These are phyloP conservation scores for Pseudolaguvia tuberculata DNA, from an alignment of 2,113 vertebrate species.

Conservation along the genomic window DNA sequence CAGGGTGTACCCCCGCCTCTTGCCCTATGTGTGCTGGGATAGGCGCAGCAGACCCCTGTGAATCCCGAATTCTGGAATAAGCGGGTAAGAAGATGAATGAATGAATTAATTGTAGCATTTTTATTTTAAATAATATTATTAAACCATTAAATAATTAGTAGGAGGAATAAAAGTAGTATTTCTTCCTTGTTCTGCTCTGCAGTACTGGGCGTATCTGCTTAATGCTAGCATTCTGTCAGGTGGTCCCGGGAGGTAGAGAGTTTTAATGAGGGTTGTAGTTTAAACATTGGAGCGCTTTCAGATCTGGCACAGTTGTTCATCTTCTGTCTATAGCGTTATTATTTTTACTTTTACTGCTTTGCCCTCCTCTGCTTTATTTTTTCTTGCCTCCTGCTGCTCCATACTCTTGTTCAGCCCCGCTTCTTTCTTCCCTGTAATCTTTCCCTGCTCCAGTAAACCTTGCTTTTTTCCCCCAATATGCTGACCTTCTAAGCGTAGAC, in stretches of 20 bases:
- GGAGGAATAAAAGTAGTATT: background rate
- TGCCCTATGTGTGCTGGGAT: too few species aligned
- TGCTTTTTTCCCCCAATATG: conserved; percentile 30
- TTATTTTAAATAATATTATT: background rate
- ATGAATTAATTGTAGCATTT: too few species aligned
- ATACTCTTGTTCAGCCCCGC: conserved; percentile 8
- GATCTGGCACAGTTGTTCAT: conserved; percentile 7
- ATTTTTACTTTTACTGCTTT: background rate
- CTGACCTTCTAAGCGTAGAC: conserved; percentile 1
- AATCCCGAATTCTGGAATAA: too few species aligned
- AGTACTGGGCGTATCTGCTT: background rate
- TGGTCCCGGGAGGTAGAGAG: background rate
- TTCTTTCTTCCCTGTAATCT: conserved; percentile 20
- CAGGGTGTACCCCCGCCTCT: too few species aligned
- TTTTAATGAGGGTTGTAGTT: background rate
- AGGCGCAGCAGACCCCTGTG: too few species aligned
- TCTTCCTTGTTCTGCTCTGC: background rate
- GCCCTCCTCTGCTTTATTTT: background rate
- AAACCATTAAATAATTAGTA: background rate
- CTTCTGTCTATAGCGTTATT: background rate
- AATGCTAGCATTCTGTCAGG: conserved; percentile 8
- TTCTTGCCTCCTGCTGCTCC: background rate
- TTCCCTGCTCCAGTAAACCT: conserved; percentile 25
- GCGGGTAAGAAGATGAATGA: too few species aligned
- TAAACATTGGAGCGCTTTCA: background rate